A percentile compares a stretch with the other conserved stretches of the same genome.
Conservation (phyloP, 2,888 invertebrate genomes). For the Hirtodrosophila histrioides region DNA sequence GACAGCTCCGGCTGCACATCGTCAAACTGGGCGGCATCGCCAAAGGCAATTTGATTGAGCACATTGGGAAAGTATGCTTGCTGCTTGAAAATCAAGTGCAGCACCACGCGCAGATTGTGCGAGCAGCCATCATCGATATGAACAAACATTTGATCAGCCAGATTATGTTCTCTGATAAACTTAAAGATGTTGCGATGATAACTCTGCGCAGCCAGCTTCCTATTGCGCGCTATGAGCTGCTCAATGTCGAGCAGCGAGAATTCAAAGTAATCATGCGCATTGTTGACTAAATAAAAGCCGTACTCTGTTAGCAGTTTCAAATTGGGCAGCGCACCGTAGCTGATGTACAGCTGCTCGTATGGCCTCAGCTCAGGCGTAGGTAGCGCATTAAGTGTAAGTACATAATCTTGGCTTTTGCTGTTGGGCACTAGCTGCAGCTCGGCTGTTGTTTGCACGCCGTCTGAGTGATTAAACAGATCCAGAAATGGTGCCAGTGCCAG, state of each 20-base stretch:
- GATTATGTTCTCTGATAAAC: slow-evolving; percentile 87
- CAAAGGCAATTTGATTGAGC: slow-evolving; percentile 83
- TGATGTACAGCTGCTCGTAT: slow-evolving; percentile 93
- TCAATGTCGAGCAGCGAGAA: slow-evolving; percentile 86
- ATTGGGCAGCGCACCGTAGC: slow-evolving; percentile 93
- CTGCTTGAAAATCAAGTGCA: slow-evolving; percentile 82
- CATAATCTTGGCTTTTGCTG: slow-evolving; percentile 50
- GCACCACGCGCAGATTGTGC: slow-evolving; percentile 86
- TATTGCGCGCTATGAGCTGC: slow-evolving; percentile 82
- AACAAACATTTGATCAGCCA: slow-evolving; percentile 88
- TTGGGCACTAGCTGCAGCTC: slow-evolving; percentile 60
- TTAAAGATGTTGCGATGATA: slow-evolving; percentile 87
- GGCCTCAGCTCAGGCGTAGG: slow-evolving; percentile 84
- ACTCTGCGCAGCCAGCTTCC: slow-evolving; percentile 69
- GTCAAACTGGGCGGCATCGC: slow-evolving; percentile 67
- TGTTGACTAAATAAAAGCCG: slow-evolving; percentile 91
- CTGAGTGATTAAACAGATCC: slow-evolving; percentile 95
- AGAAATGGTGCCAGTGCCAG: slow-evolving; percentile 94
- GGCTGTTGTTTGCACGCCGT: slow-evolving; percentile 86
- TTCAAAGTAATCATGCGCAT: slow-evolving; percentile 88
- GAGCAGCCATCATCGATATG: slow-evolving; percentile 87
- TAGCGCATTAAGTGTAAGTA: slow-evolving; percentile 60
- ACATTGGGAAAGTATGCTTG: slow-evolving; percentile 80
- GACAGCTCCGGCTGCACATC: slow-evolving; percentile 66
- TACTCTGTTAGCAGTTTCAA: slow-evolving; percentile 93